These are phyloP conservation scores for Chrosomus eos DNA, from an alignment of 2,797 vertebrate genomes.

Conservation along the genomic window DNA sequence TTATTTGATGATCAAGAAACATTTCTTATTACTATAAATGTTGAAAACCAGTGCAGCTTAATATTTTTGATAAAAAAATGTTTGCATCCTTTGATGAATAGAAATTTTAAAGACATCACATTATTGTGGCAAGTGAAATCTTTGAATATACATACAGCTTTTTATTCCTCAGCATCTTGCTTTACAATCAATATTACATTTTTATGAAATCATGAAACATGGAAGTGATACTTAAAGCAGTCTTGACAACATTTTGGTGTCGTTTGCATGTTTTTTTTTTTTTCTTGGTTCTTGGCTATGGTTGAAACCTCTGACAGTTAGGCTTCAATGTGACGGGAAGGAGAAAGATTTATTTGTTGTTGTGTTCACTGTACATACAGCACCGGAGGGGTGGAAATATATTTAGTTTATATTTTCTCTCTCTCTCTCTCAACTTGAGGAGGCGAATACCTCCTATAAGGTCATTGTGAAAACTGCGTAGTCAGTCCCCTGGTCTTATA, in stretches of 20 bases:
- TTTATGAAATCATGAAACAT: constrained; percentile 2
- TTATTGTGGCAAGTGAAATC: background rate
- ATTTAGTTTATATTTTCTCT: constrained; percentile 24
- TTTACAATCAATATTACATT: background rate
- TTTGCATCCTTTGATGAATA: background rate
- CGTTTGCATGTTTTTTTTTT: background rate
- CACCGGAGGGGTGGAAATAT: background rate
- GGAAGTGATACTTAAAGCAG: background rate
- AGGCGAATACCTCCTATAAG: background rate
- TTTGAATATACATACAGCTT: background rate
- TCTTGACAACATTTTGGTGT: constrained; percentile 10
- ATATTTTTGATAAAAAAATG: background rate
- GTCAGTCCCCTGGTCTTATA: background rate
- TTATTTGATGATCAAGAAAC: background rate
- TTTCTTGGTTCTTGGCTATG: background rate
- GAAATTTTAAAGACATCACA: background rate
- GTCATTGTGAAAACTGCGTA: constrained; percentile 1
- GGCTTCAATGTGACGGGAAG: constrained; percentile 10
- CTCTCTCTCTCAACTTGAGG: too few species aligned
- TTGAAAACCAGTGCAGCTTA: background rate
- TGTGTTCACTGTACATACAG: constrained; percentile 35
- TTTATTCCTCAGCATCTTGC: background rate
- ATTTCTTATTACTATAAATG: background rate
- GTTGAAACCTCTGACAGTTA: constrained; percentile 26
- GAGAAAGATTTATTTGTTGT: constrained; percentile 30